Conservation (phyloP, 2,888 invertebrate genomes). For the Timandra comae region DNA sequence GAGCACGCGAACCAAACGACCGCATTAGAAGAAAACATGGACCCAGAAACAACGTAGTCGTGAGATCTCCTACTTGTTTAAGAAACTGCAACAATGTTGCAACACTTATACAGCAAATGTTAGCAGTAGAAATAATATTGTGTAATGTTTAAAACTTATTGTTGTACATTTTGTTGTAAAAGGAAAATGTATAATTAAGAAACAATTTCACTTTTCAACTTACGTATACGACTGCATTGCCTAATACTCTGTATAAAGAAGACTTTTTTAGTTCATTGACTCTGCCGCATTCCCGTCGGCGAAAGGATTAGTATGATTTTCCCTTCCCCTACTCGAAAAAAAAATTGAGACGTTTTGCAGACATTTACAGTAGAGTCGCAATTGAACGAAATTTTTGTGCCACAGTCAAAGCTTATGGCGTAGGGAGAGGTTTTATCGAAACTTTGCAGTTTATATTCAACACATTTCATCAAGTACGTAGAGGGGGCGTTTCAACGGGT, state of each 20-base stretch:
- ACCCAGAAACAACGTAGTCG: conserved; percentile 20
- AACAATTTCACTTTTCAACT: no score
- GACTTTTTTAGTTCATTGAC: conserved; percentile 4
- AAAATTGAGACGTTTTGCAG: conserved; percentile 15
- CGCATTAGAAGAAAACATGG: conserved; percentile 36
- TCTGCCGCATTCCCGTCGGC: conserved; percentile 4
- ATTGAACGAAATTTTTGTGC: conserved; percentile 14
- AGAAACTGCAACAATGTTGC: no score
- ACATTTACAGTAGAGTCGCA: conserved; percentile 15
- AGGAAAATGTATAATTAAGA: no score
- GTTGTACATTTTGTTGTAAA: no score
- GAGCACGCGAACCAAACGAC: conserved; percentile 53
- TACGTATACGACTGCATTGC: no score
- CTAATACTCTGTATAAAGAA: no score
- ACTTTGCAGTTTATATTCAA: conserved; percentile 22
- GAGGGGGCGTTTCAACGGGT: conserved; percentile 17
- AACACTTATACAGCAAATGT: no score
- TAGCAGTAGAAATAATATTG: no score
- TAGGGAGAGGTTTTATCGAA: conserved; percentile 19
- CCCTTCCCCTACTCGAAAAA: conserved; percentile 11
- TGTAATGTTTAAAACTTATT: no score
- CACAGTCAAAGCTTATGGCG: conserved; percentile 17
- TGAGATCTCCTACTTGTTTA: no score
- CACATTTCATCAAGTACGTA: conserved; percentile 20
- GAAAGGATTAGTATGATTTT: conserved; percentile 11